Percentiles rank a stretch among this genome's conserved stretches.
Conservation (phyloP, 2,113 vertebrate genomes). For the Podarcis raffonei region DNA sequence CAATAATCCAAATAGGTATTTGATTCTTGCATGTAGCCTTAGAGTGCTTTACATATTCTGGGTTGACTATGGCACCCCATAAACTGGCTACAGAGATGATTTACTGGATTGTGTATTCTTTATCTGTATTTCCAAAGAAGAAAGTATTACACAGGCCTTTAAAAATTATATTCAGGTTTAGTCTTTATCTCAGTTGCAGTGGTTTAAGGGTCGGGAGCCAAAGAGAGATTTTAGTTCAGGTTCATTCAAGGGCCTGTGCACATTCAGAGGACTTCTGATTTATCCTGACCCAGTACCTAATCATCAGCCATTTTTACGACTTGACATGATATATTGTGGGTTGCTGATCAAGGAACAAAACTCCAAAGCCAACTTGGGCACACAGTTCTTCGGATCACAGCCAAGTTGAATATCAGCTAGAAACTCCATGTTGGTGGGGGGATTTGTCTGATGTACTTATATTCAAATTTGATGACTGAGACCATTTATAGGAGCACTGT, state of each 20-base stretch:
- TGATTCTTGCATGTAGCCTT: background rate
- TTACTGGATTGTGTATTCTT: slow-evolving; percentile 7
- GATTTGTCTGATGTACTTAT: background rate
- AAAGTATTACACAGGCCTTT: background rate
- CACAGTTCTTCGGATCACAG: background rate
- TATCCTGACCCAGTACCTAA: background rate
- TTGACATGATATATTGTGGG: background rate
- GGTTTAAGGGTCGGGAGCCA: background rate
- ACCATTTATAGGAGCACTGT: no score
- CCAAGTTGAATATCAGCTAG: background rate
- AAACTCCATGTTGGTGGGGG: background rate
- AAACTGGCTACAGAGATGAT: background rate
- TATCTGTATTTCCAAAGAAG: background rate
- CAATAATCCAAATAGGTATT: background rate
- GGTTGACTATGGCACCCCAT: background rate
- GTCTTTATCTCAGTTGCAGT: background rate
- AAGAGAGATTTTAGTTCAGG: background rate
- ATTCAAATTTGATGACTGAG: no score
- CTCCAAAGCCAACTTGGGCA: background rate
- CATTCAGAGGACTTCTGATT: background rate
- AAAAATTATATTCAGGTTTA: background rate
- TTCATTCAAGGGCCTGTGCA: background rate
- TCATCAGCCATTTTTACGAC: background rate
- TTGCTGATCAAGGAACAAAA: background rate
- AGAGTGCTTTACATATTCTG: background rate